These are phyloP conservation scores for Oncorhynchus nerka DNA, from an alignment of 2,113 vertebrate genomes.

Conservation along the genomic window DNA sequence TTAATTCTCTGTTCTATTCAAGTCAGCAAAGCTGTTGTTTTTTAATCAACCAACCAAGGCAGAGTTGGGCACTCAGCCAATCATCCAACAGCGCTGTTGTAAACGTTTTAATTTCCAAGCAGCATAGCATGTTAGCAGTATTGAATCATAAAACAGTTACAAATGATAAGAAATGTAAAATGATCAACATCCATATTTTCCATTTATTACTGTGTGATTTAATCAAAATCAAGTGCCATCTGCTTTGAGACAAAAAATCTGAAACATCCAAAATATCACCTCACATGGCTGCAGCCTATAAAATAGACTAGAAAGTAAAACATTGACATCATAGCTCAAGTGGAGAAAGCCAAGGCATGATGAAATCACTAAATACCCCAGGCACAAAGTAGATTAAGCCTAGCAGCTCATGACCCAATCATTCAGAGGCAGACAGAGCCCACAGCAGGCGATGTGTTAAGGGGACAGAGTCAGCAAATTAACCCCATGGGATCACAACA, in stretches of 20 bases:
- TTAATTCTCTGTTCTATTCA: conserved; percentile 2
- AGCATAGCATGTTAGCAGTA: neutral
- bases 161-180: neutral
- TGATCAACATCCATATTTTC: too few species aligned
- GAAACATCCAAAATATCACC: neutral
- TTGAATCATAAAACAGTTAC: neutral
- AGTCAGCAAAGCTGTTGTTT: conserved; percentile 37
- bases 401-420: conserved; percentile 65
- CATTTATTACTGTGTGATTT: too few species aligned
- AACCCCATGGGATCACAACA: conserved; percentile 34
- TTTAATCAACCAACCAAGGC: conserved; percentile 19
- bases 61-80: conserved; percentile 40
- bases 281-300: neutral
- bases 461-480: conserved; percentile 43
- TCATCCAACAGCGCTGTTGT: neutral
- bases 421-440: conserved; percentile 37
- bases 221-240: too few species aligned
- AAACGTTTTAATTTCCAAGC: neutral
- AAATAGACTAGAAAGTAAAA: neutral
- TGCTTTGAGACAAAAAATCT: neutral
- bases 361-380: conserved; percentile 9
- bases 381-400: conserved; percentile 68
- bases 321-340: neutral
- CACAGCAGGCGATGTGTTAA: conserved; percentile 62
- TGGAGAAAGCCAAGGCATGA: neutral